These are phyloP conservation scores for Microplitis deprimator DNA, from an alignment of 2,888 invertebrate genomes.

Conservation along the genomic window DNA sequence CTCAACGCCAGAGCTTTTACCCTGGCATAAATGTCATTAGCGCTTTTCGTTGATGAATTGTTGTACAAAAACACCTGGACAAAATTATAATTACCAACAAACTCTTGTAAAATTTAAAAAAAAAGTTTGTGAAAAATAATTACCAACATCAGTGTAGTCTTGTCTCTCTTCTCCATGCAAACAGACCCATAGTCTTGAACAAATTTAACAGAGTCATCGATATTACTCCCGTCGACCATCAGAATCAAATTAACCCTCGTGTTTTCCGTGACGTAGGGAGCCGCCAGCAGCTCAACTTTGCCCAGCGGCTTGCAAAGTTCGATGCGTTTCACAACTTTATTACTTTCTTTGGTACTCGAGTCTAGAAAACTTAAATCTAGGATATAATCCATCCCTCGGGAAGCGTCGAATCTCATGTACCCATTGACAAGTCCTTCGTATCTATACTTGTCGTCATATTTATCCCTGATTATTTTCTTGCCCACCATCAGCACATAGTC, in stretches of 20 bases:
- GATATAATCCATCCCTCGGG: constrained; percentile 88
- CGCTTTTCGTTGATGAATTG: constrained; percentile 78
- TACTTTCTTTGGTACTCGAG: constrained; percentile 63
- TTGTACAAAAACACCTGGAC: constrained; percentile 78
- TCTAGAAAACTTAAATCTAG: constrained; percentile 80
- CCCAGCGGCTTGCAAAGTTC: constrained; percentile 89
- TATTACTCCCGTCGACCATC: constrained; percentile 76
- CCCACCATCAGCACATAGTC: constrained; percentile 74
- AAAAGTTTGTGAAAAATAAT: constrained; percentile 50
- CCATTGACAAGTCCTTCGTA: constrained; percentile 78
- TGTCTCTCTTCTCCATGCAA: constrained; percentile 84
- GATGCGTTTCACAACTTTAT: constrained; percentile 77
- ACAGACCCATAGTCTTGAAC: constrained; percentile 81
- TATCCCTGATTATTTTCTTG: constrained; percentile 71
- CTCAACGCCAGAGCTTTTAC: constrained; percentile 78
- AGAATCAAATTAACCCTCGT: constrained; percentile 85
- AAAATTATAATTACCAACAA: constrained; percentile 40
- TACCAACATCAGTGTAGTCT: constrained; percentile 83
- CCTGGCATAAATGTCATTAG: constrained; percentile 75
- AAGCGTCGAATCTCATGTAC: constrained; percentile 85
- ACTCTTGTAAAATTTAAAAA: background rate
- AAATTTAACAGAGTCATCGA: constrained; percentile 77
- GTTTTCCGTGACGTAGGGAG: constrained; percentile 97
- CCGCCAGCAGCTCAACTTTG: constrained; percentile 88
- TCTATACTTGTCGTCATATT: constrained; percentile 73